Conservation (phyloP, 2,888 invertebrate genomes). For the Cryptosula pallasiana region DNA sequence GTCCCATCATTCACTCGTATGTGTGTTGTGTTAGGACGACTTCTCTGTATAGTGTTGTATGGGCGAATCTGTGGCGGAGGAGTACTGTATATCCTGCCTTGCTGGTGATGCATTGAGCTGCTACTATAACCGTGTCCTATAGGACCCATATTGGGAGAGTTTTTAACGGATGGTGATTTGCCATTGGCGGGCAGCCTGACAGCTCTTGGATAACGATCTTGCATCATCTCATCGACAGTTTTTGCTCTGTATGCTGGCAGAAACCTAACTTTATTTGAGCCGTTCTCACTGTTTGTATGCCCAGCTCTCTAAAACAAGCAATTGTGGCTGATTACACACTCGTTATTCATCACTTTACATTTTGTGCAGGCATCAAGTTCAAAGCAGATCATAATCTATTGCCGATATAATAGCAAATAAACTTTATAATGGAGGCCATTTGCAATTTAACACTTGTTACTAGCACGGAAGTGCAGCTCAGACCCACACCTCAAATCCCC, state of each 20-base stretch:
- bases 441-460: neutral
- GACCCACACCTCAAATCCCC: neutral
- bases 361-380: conserved; percentile 1
- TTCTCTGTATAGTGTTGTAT: neutral
- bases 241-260: conserved; percentile 5
- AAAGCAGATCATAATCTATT: neutral
- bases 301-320: neutral
- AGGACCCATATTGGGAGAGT: neutral
- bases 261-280: neutral
- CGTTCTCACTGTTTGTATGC: neutral
- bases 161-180: neutral
- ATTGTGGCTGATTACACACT: neutral
- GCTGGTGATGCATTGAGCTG: neutral
- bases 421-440: neutral
- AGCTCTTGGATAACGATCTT: conserved; percentile 12
- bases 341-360: neutral
- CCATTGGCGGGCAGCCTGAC: neutral
- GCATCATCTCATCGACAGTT: conserved; percentile 10
- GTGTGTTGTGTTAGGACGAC: neutral
- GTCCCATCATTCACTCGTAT: conserved; percentile 10
- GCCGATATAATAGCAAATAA: neutral
- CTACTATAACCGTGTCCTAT: neutral
- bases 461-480: neutral
- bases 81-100: conserved; percentile 9
- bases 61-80: neutral